Base-by-base conservation (phyloP, 2,113 vertebrate species). In the Cettia cetti region DNA sequence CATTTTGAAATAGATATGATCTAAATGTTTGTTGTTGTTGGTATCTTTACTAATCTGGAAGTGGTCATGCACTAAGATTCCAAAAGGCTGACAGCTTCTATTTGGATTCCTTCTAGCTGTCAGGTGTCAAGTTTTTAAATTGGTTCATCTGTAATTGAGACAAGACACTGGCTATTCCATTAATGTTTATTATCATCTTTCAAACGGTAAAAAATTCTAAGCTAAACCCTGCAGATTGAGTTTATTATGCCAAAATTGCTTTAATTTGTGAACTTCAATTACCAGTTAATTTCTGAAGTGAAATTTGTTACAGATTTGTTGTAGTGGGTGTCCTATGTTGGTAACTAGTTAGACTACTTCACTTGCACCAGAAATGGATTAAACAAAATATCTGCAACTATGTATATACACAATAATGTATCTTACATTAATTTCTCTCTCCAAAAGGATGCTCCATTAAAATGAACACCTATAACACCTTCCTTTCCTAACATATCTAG, bases 31-130 rank as follows among this genome's bases (percentile, higher is more conserved):
- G 24, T 35, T 90, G 79, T 52, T 92, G 59, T 66, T 96, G 86
- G 60, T 93, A 78, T 92, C 88, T 95, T 93, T 77, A 97, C 89
- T 94, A 86, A 96, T 86, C 88, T 92, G 69, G 90, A 87, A 88
- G 82, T 90, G 60, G 94, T 93, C 95, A 96, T 86, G 95, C 94
- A 93, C 82, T 77, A 89, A 69, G 82, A 97, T 97, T 97, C 96
- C 96, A 90, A 74, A 93, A 70, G 89, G 86, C 96, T 96, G 95
- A 93, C 92, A 77, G 82, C 76, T 96, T 97, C 94, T 97, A 37
- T 81, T 94, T 97, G 94, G 91, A 86, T 94, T 95, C 54, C 89
- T 96, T 89, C 82, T 54, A 86, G 56, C 47, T 77, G 77, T 92
- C 50, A 89, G 68, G 42, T 97, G 95, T 95, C 95, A 92, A 74